Base-by-base conservation (phyloP, 2,888 invertebrate genomes). In the Mimas tiliae region DNA sequence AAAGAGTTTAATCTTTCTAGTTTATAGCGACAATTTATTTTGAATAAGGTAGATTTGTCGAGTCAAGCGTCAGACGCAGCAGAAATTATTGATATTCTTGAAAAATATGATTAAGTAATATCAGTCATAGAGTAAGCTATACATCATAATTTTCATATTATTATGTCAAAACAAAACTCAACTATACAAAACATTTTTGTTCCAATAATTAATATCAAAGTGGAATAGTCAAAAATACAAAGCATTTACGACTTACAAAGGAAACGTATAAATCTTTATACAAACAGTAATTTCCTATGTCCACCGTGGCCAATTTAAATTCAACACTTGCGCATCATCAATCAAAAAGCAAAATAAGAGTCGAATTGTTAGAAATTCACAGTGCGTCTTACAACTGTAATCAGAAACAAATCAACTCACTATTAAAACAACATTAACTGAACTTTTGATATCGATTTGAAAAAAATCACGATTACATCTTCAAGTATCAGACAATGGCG, bases 341-440 rank as follows among this genome's bases (percentile, higher is more conserved):
- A 86, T 88, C 88, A 87, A 81, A 81, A 74, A 77, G 69, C 68
- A 77, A 83, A 85, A 80, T 79, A 78, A 55, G 65, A 76, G 74
- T 70, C 73, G 74, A 74, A 74, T 69, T 3, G 74, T 75, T 76
- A 74, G 75, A 76, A 76, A 81, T 82, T 80, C 82, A 76, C 72
- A 73, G 75, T 82, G 79, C 83, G 81, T 86, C 83, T 79, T 81
- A 76, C 77, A 76, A 80, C 80, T 79, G 88, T 85, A 88, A 89
- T 90, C 87, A 89, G 87, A 88, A 89, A 84, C 84, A 86, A 89
- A 90, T 90, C 89, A 86, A 82, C 84, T 80, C 72, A 82, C 87
- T 87, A 90, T 91, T 90, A 90, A 89, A 90, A 85, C 85, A 74
- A 84, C 90, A 90, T 90, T 88, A 89, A 80, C 78, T 76, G 78